Conservation (phyloP, 2,113 vertebrate species). For the Scolopax mira region DNA sequence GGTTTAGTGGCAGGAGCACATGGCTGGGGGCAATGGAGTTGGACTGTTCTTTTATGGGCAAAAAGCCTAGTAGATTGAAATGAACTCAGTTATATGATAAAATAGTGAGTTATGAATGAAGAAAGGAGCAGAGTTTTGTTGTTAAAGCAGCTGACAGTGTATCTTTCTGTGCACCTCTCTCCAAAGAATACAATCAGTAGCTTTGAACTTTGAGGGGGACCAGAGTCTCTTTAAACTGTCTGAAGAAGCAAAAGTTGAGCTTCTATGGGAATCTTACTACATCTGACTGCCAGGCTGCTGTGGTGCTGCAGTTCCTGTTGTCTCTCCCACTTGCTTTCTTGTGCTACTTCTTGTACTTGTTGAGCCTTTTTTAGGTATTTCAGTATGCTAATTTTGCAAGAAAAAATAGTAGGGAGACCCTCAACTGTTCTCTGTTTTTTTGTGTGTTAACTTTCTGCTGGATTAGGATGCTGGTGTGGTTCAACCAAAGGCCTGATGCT, state of each 20-base stretch:
- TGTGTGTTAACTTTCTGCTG: neutral
- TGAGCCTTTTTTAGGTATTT: neutral
- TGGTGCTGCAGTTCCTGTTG: neutral
- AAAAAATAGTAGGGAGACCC: neutral
- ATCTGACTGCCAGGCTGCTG: neutral
- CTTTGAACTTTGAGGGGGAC: neutral
- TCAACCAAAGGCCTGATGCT: neutral
- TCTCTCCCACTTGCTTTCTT: neutral
- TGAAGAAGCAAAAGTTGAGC: neutral
- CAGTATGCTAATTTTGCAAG: neutral
- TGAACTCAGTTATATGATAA: neutral
- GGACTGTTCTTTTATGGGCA: neutral
- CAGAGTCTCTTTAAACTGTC: neutral
- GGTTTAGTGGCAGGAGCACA: neutral
- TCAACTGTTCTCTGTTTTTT: neutral
- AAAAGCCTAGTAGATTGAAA: neutral
- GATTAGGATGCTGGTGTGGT: neutral
- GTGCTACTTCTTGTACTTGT: neutral
- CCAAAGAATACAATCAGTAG: fast-evolving
- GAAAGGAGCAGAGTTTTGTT: neutral
- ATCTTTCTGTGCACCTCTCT: neutral
- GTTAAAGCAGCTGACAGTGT: neutral
- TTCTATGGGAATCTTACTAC: neutral
- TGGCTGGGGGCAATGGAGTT: neutral
- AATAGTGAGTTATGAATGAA: neutral